Conservation (phyloP, 2,888 invertebrate species). For the Fabriciana adippe region DNA sequence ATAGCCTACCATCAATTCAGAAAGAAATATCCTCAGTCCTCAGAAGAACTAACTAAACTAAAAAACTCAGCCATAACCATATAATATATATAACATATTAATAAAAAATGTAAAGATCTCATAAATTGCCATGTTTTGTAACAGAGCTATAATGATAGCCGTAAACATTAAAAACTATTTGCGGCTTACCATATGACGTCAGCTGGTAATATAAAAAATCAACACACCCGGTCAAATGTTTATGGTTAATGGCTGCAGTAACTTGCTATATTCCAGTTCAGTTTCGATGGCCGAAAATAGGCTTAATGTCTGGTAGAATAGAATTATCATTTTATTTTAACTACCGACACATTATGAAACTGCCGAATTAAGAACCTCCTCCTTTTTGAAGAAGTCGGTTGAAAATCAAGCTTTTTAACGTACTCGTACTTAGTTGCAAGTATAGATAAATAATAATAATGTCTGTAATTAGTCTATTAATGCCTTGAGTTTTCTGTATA, state of each 20-base stretch:
- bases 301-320: neutral
- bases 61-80: too few relatives aligned
- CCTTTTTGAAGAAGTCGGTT: too few relatives aligned
- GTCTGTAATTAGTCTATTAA: too few relatives aligned
- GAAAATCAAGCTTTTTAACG: neutral
- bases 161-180: slow-evolving; percentile 31
- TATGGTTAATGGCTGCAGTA: slow-evolving; percentile 18
- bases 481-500: too few relatives aligned
- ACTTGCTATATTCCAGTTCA: slow-evolving; percentile 10
- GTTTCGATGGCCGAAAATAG: slow-evolving; percentile 15
- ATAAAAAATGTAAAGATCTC: neutral
- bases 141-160: slow-evolving; percentile 28
- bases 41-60: too few relatives aligned
- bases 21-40: too few relatives aligned
- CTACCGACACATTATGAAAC: neutral
- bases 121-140: slow-evolving; percentile 21
- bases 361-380: too few relatives aligned
- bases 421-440: neutral
- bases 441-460: neutral
- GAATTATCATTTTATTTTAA: neutral
- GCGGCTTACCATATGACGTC: slow-evolving; percentile 32
- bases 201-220: slow-evolving; percentile 28
- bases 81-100: too few relatives aligned
- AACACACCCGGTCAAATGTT: slow-evolving; percentile 19
- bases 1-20: too few relatives aligned